Conservation (phyloP, 2,888 invertebrate species). For the Ectropis crepuscularia region DNA sequence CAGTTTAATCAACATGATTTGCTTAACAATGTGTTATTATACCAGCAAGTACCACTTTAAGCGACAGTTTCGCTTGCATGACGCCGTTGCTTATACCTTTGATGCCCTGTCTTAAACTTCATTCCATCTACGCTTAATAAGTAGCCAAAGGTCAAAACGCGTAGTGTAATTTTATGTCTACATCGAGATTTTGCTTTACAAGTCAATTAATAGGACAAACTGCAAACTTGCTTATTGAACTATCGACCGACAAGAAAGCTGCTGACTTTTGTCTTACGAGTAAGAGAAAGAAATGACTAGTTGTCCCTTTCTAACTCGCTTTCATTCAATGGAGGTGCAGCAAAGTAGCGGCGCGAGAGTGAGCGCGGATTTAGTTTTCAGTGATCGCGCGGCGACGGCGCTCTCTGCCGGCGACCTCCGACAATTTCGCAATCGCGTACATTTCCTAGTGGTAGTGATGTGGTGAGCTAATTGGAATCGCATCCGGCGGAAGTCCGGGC, state of each 20-base stretch:
- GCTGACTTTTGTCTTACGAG: constrained; percentile 61
- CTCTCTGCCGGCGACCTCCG: constrained; percentile 78
- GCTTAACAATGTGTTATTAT: not conserved
- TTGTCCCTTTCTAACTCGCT: constrained; percentile 78
- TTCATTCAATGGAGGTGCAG: constrained; percentile 66
- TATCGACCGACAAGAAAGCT: constrained; percentile 67
- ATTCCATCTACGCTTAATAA: not conserved
- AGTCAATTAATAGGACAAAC: constrained; percentile 24
- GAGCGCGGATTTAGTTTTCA: constrained; percentile 76
- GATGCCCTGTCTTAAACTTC: not conserved
- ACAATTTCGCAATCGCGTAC: constrained; percentile 62
- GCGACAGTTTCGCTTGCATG: constrained; percentile 1
- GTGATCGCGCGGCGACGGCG: constrained; percentile 76
- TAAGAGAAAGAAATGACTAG: constrained; percentile 75
- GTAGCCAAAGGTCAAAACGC: constrained; percentile 8
- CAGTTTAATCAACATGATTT: constrained; percentile 11
- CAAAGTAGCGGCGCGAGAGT: constrained; percentile 56
- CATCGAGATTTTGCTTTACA: constrained; percentile 1
- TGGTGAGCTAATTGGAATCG: constrained; percentile 60
- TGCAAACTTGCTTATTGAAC: constrained; percentile 50
- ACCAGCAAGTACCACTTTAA: not conserved
- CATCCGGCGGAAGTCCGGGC: constrained; percentile 62
- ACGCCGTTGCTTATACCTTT: no score
- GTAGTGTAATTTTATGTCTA: not conserved
- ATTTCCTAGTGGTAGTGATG: constrained; percentile 77